A percentile compares a stretch with the other conserved stretches of the same genome.
Evolutionary conservation across 2,888 invertebrate genomes (phyloP).

Genomic region (Campopleginae sp.): DNA sequence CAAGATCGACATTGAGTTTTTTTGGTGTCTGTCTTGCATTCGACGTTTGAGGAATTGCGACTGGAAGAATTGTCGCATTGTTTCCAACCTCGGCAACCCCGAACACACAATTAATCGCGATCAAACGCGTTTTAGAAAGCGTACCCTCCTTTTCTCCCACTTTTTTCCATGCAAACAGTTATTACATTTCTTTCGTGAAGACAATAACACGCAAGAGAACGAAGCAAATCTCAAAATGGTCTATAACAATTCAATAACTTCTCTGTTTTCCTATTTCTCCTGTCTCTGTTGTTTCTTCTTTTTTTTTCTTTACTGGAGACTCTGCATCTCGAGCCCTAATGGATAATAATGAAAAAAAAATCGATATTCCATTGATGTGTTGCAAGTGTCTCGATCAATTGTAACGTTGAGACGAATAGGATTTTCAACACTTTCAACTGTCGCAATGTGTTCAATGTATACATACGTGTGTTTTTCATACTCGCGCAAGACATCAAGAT

Average conservation of each 20-base stretch:
- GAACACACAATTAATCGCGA: slow-evolving; percentile 65
- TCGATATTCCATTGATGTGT: slow-evolving; percentile 23
- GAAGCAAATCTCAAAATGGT: slow-evolving; percentile 51
- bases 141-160: slow-evolving; percentile 63
- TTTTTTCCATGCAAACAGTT: slow-evolving; percentile 10
- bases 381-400: slow-evolving; percentile 20
- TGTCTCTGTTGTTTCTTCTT: neutral
- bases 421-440: slow-evolving; percentile 27
- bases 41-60: slow-evolving; percentile 13
- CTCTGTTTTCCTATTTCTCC: neutral
- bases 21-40: slow-evolving; percentile 20
- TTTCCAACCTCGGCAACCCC: slow-evolving; percentile 71
- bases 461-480: slow-evolving; percentile 12
- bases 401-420: slow-evolving; percentile 21
- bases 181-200: slow-evolving; percentile 56
- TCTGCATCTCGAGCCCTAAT: slow-evolving; percentile 50
- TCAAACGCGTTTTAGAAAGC: slow-evolving; percentile 72
- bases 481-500: slow-evolving; percentile 56
- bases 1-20: slow-evolving; percentile 55
- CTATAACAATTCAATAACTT: slow-evolving; percentile 55
- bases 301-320: slow-evolving; percentile 19
- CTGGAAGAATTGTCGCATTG: slow-evolving; percentile 42
- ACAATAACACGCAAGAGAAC: slow-evolving; percentile 46
- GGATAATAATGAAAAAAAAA: slow-evolving; percentile 47
- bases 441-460: slow-evolving; percentile 33